These are phyloP conservation scores for Megalurothrips usitatus DNA, from an alignment of 2,888 invertebrate species.

Conservation along the genomic window DNA sequence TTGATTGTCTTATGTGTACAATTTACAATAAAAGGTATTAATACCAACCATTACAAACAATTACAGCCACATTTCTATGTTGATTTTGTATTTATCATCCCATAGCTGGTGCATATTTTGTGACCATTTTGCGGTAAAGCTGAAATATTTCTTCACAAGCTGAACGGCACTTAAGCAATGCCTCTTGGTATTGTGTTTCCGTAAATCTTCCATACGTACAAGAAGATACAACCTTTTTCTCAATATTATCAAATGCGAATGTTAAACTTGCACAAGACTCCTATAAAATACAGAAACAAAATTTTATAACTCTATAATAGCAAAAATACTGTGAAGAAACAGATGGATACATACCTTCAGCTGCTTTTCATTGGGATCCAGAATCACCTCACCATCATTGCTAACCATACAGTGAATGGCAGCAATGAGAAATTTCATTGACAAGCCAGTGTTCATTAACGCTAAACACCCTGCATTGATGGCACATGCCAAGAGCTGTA, in stretches of 20 bases:
- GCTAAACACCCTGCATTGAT: conserved; percentile 81
- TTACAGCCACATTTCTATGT: background rate
- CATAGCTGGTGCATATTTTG: conserved; percentile 47
- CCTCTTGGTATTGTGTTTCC: conserved; percentile 61
- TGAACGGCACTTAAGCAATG: conserved; percentile 59
- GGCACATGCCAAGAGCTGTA: conserved; percentile 69
- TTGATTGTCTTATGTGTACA: background rate
- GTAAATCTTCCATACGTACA: conserved; percentile 67
- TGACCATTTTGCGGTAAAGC: conserved; percentile 65
- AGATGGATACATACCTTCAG: conserved; percentile 44
- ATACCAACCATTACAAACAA: background rate
- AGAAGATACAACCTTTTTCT: conserved; percentile 56
- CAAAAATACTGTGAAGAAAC: background rate
- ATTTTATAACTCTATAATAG: background rate
- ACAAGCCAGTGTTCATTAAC: conserved; percentile 74
- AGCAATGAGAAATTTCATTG: conserved; percentile 76
- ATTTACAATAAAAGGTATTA: background rate
- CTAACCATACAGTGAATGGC: conserved; percentile 71
- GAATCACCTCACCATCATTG: conserved; percentile 53
- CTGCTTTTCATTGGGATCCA: conserved; percentile 58
- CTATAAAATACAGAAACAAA: conserved; percentile 42
- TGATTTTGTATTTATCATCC: background rate
- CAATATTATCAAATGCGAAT: conserved; percentile 68
- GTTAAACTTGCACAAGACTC: conserved; percentile 60
- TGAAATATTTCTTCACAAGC: conserved; percentile 65